Percentiles rank a stretch among this genome's conserved stretches.
phyloP scores from a whole-genome alignment of 2,113 vertebrate genomes.

The Tetrax tetrax region DNA sequence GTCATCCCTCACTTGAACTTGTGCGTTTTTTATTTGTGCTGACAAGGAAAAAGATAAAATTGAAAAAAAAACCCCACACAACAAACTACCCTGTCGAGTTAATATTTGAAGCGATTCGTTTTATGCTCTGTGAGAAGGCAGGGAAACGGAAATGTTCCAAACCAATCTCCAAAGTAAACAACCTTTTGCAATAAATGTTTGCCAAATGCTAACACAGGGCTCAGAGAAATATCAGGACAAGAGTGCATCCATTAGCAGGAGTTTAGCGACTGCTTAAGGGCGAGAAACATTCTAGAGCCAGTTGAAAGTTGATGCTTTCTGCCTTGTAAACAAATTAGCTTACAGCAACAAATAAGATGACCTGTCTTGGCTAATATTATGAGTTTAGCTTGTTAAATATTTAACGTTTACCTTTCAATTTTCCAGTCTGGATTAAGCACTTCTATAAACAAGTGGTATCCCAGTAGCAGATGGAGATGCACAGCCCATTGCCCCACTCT shows the following conservation, averaged over 20 bases:
- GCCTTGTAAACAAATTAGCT: slow-evolving; percentile 48
- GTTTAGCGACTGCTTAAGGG: slow-evolving; percentile 44
- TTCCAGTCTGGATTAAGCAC: slow-evolving; percentile 24
- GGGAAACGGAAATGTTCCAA: slow-evolving; percentile 21
- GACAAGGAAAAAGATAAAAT: neutral
- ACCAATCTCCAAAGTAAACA: slow-evolving; percentile 21
- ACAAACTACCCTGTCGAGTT: neutral
- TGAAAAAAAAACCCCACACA: no score
- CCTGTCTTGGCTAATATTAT: neutral
- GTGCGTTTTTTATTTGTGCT: accelerated
- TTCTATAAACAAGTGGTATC: slow-evolving; percentile 22
- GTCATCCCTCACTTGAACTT: accelerated
- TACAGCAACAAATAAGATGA: neutral
- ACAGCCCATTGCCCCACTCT: neutral
- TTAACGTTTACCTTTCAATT: slow-evolving; percentile 44
- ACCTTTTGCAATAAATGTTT: slow-evolving; percentile 21
- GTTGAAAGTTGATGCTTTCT: neutral
- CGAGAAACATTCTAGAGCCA: neutral
- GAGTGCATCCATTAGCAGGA: neutral
- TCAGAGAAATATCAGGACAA: neutral
- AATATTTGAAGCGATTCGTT: neutral
- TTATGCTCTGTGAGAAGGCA: neutral
- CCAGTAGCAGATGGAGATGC: slow-evolving; percentile 38
- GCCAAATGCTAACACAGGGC: slow-evolving; percentile 8
- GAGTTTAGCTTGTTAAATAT: slow-evolving; percentile 31